Conservation (phyloP, 1,140 invertebrate species). For the Atta texana region DNA sequence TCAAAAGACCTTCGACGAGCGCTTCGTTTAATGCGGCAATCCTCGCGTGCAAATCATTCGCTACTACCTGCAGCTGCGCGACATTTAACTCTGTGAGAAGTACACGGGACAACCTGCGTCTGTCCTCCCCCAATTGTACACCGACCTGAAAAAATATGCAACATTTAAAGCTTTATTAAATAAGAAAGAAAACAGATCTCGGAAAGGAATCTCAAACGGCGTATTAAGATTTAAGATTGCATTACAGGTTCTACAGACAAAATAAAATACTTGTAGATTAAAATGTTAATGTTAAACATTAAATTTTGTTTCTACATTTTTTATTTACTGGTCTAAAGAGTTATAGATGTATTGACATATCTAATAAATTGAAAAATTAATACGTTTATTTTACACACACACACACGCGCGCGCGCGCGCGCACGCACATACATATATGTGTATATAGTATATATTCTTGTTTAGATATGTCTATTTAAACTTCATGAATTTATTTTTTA, state of each 20-base stretch:
- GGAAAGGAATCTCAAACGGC: background rate
- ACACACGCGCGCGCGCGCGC: too few relatives aligned
- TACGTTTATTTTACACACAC: too few relatives aligned
- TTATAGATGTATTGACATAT: background rate
- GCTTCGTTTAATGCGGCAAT: constrained; percentile 97
- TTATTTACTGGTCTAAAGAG: background rate
- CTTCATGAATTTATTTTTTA: background rate
- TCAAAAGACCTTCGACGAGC: constrained; percentile 94
- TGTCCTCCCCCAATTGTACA: constrained; percentile 92
- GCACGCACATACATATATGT: too few relatives aligned
- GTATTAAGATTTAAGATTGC: background rate
- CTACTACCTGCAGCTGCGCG: constrained; percentile 97
- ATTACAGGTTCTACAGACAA: background rate
- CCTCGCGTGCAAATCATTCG: constrained; percentile 97
- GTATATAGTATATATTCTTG: background rate
- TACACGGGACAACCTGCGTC: constrained; percentile 92
- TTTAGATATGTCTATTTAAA: background rate
- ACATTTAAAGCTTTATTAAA: background rate
- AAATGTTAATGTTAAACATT: background rate
- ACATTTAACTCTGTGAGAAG: constrained; percentile 97
- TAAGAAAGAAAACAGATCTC: background rate
- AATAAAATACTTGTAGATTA: background rate
- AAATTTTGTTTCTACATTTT: background rate
- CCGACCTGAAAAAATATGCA: constrained; percentile 88
- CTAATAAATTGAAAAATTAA: background rate